These are phyloP conservation scores for Rhynchophorus ferrugineus DNA, from an alignment of 1,140 invertebrate species.

Conservation along the genomic window DNA sequence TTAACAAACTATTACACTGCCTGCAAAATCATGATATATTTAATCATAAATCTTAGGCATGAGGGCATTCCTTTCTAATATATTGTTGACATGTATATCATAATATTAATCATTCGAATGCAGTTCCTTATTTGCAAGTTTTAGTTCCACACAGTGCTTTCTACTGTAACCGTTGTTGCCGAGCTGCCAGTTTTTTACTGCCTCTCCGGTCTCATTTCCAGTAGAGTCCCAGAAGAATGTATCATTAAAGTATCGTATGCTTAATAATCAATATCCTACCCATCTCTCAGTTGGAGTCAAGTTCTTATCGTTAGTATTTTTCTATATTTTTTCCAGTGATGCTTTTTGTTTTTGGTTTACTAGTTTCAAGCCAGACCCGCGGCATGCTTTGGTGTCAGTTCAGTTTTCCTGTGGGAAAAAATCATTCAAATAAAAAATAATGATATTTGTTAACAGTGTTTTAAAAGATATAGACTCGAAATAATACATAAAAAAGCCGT, in stretches of 20 bases:
- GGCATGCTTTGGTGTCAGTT: neutral
- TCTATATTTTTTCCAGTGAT: neutral
- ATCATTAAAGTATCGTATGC: neutral
- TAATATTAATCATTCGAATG: neutral
- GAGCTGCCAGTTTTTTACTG: neutral
- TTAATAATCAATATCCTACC: neutral
- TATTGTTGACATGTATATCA: too few species aligned
- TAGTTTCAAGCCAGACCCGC: neutral
- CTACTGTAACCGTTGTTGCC: neutral
- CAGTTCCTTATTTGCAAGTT: neutral
- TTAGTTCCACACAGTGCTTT: neutral
- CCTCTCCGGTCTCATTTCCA: neutral
- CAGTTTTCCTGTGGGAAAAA: neutral
- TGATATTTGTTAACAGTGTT: too few species aligned
- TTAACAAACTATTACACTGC: too few species aligned
- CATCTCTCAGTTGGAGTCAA: neutral
- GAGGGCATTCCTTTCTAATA: too few species aligned
- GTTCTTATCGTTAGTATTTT: neutral
- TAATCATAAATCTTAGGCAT: too few species aligned
- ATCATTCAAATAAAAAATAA: too few species aligned
- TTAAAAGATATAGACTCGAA: too few species aligned
- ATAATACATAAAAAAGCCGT: too few species aligned
- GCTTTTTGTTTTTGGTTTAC: neutral
- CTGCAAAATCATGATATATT: too few species aligned
- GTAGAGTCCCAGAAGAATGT: neutral